These are phyloP conservation scores for Mesorhabditis sp. DNA, from an alignment of 2,888 invertebrate species.

Conservation along the genomic window DNA sequence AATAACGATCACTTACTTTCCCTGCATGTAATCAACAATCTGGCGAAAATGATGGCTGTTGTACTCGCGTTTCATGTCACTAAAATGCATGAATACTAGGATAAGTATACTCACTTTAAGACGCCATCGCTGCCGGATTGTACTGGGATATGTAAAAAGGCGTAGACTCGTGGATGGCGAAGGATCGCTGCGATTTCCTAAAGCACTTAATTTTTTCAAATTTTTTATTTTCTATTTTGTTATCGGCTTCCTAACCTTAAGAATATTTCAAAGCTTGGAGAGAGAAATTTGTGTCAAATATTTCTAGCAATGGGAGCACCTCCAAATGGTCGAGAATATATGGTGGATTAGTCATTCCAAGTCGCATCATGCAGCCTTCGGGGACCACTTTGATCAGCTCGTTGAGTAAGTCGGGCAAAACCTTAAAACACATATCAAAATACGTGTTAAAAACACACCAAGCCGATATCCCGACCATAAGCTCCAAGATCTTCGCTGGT, in stretches of 20 bases:
- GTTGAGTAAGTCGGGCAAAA: constrained; percentile 79
- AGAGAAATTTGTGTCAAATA: background rate
- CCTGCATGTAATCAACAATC: constrained; percentile 78
- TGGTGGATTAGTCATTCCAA: constrained; percentile 93
- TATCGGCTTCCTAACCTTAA: background rate
- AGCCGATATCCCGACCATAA: constrained; percentile 87
- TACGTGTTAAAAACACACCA: constrained; percentile 18
- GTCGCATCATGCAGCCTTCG: constrained; percentile 68
- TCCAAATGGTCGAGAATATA: constrained; percentile 91
- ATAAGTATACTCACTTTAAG: constrained; percentile 60
- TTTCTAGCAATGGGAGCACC: constrained; percentile 51
- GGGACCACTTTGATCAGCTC: constrained; percentile 72
- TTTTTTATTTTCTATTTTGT: background rate
- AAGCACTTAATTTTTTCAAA: constrained; percentile 14
- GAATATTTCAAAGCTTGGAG: background rate
- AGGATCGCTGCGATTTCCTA: constrained; percentile 80
- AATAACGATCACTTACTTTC: constrained; percentile 64
- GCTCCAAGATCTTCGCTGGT: constrained; percentile 97
- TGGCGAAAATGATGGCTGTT: constrained; percentile 79
- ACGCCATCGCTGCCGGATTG: constrained; percentile 95
- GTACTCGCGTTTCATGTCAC: constrained; percentile 95
- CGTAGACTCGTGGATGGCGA: constrained; percentile 80
- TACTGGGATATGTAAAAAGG: constrained; percentile 93
- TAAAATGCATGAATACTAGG: constrained; percentile 33
- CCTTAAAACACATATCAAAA: constrained; percentile 15